These are phyloP conservation scores for Spea bombifrons DNA, from an alignment of 2,113 vertebrate genomes.

Conservation along the genomic window DNA sequence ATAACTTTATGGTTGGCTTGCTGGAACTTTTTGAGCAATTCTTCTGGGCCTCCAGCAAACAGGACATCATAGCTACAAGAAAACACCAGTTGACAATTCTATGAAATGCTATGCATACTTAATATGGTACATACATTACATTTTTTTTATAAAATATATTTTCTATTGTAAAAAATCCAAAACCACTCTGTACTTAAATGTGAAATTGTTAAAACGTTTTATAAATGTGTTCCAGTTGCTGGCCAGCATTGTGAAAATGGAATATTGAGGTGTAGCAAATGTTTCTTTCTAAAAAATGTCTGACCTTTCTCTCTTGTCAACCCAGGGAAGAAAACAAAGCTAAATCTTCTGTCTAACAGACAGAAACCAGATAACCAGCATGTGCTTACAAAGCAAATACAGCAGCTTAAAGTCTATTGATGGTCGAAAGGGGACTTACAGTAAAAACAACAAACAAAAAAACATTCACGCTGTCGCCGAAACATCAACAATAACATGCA, in stretches of 20 bases:
- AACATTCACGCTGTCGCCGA: neutral
- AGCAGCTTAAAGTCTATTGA: neutral
- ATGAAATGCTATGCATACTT: too few species aligned
- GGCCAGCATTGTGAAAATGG: too few species aligned
- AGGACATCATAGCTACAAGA: conserved; percentile 85
- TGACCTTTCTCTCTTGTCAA: too few species aligned
- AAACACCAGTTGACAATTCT: neutral
- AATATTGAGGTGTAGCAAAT: too few species aligned
- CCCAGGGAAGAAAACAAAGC: too few species aligned
- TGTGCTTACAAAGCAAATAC: neutral
- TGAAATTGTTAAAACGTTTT: too few species aligned
- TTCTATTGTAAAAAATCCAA: too few species aligned
- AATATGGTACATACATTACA: too few species aligned
- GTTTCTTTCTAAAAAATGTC: too few species aligned
- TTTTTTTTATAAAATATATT: too few species aligned
- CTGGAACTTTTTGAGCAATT: conserved; percentile 88
- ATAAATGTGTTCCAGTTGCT: too few species aligned
- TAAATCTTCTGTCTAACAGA: neutral
- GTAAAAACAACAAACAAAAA: neutral
- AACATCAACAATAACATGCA: neutral
- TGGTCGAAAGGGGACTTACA: neutral
- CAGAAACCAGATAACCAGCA: neutral
- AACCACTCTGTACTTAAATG: too few species aligned
- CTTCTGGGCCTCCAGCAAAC: conserved; percentile 88
- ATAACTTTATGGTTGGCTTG: conserved; percentile 86